Percentiles rank a stretch among this genome's conserved stretches.
Conservation (phyloP, 23 tunicate species). For the Trididemnum clinides region DNA sequence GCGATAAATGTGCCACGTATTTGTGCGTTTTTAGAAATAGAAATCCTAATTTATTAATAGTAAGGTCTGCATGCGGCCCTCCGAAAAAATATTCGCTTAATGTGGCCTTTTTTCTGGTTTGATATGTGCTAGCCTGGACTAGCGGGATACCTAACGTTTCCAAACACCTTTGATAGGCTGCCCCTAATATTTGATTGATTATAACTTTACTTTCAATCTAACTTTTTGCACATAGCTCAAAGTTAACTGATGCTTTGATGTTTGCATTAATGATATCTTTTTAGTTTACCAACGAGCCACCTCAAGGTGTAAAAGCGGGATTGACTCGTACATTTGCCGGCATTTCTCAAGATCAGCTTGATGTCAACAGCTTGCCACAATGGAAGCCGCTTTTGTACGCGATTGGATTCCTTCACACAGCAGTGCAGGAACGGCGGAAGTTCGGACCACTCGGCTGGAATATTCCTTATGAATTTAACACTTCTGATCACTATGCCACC, state of each 20-base stretch:
- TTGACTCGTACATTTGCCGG: constrained; percentile 94
- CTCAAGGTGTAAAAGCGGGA: constrained; percentile 96
- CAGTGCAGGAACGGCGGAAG: constrained; percentile 94
- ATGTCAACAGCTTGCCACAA: constrained; percentile 88
- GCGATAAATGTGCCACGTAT: no score
- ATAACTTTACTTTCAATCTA: no score
- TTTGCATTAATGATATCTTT: not conserved
- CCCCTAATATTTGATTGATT: no score
- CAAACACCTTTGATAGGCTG: no score
- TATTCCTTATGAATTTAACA: constrained; percentile 97
- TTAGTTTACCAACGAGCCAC: constrained; percentile 96
- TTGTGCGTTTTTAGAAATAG: no score
- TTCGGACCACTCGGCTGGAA: constrained; percentile 99
- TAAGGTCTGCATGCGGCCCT: no score
- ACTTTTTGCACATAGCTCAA: not conserved
- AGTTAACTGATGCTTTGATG: not conserved
- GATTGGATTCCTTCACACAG: constrained; percentile 87
- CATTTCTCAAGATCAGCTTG: constrained; percentile 87
- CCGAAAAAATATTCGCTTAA: no score
- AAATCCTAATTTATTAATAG: no score
- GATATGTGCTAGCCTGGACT: no score
- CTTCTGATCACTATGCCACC: constrained; percentile 94
- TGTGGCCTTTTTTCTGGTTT: no score
- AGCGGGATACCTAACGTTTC: no score
- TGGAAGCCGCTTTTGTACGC: constrained; percentile 97